Base-by-base conservation (phyloP, 2,797 vertebrate genomes). In the Labroides dimidiatus region DNA sequence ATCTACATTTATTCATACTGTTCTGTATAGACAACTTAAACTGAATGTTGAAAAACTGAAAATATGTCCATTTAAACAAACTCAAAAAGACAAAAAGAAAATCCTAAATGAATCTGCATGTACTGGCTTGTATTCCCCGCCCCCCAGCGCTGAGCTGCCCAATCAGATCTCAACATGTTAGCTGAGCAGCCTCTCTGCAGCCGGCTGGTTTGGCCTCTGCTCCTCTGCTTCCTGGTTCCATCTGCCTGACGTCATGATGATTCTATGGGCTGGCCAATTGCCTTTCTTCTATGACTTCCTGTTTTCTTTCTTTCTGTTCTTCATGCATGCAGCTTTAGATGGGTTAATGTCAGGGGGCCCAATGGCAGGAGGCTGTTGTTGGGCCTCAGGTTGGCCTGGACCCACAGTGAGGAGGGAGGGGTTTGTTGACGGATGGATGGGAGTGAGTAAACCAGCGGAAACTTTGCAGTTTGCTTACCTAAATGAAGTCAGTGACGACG, bases 1-100 rank as follows among this genome's bases (percentile, higher is more conserved):
- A 97, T 94, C 93, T 96, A 97, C 95, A 97, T 98, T 96, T 97
- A 96, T 95, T 96, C 97, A 97, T 97, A 95, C 95, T 96, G 94
- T 98, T 97, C 95, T 97, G 95, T 97, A 96, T 96, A 97, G 95
- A 96, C 96, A 96, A 93, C 83, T 91, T 91, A 95, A 87, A 96
- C 94, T 97, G 96, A 98, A 98, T 98, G 97, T 97, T 95, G 84
- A 87, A 90, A 95, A 94, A 95, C 92, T 88, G 93, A 94, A 87
- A 95, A 95, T 95, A 93, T 96, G 95, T 96, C 95, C 96, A 96
- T 95, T 84, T 90, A 88, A 85, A 88, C 81, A 81, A 88, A 73
- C 60, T 88, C 64, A 88, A 84, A 87, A 91, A 88, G 70, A 60
- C 51, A 81, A 87, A 72, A 85, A 83, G 51, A 80, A 84, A 82